Conservation (phyloP, 2,888 invertebrate species). For the Athalia cordata region DNA sequence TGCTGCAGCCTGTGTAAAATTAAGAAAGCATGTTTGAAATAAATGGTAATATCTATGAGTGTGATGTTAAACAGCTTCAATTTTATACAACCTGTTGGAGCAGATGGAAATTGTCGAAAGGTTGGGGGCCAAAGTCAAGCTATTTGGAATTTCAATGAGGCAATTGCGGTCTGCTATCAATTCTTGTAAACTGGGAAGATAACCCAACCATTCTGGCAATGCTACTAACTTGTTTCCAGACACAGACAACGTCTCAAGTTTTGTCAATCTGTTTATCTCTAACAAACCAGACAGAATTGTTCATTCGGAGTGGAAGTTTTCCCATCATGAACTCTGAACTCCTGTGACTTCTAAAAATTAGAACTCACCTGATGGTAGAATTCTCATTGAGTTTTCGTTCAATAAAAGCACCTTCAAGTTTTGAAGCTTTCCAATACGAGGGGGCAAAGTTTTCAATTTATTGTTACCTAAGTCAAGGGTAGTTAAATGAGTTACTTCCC, state of each 20-base stretch:
- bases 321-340: no score
- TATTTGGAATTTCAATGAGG: slow-evolving; percentile 66
- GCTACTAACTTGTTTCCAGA: slow-evolving; percentile 62
- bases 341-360: slow-evolving; percentile 10
- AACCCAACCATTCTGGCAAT: slow-evolving; percentile 67
- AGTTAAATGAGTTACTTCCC: slow-evolving; percentile 59
- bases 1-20: slow-evolving; percentile 58
- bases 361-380: slow-evolving; percentile 62
- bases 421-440: slow-evolving; percentile 58
- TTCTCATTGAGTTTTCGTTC: slow-evolving; percentile 61
- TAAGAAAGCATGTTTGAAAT: background rate
- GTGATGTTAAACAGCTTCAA: background rate
- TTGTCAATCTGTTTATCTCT: slow-evolving; percentile 62
- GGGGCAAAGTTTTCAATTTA: slow-evolving; percentile 57
- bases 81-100: slow-evolving; percentile 62
- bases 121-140: slow-evolving; percentile 61
- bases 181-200: slow-evolving; percentile 62
- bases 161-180: slow-evolving; percentile 64
- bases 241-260: slow-evolving; percentile 62
- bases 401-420: slow-evolving; percentile 59
- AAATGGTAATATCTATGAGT: no score
- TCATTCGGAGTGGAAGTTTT: no score
- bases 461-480: slow-evolving; percentile 67
- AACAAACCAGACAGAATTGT: slow-evolving; percentile 1
- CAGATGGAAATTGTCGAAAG: slow-evolving; percentile 63